Percentiles rank a stretch among this genome's conserved stretches.
Conservation (phyloP, 2,113 vertebrate species). For the Syrmaticus mikado region DNA sequence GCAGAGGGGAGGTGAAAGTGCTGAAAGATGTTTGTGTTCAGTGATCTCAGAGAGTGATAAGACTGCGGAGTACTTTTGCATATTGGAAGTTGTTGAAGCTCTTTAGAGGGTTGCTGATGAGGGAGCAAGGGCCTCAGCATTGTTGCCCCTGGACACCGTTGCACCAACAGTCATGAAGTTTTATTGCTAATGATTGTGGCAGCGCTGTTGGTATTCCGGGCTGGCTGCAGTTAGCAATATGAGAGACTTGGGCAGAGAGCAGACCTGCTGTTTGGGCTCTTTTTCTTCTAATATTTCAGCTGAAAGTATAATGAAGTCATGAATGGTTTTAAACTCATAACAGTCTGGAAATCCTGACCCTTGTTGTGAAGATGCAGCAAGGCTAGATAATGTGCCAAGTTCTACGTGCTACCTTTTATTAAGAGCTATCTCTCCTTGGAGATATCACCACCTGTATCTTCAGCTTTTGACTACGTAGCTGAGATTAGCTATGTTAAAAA, state of each 20-base stretch:
- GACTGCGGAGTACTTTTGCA: background rate
- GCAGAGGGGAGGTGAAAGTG: background rate
- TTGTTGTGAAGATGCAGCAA: background rate
- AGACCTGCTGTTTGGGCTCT: background rate
- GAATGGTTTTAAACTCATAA: background rate
- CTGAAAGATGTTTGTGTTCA: background rate
- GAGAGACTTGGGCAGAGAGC: background rate
- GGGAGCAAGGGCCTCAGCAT: background rate
- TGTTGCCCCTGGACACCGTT: constrained; percentile 61
- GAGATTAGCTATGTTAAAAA: constrained; percentile 1
- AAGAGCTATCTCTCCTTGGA: background rate
- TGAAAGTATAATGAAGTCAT: background rate
- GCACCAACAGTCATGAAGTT: constrained; percentile 45
- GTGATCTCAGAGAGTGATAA: background rate
- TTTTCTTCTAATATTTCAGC: constrained; percentile 5
- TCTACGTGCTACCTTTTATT: background rate
- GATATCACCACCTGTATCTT: background rate
- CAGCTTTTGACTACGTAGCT: background rate
- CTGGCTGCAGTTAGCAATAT: constrained; percentile 5
- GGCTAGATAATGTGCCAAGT: background rate
- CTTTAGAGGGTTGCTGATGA: background rate
- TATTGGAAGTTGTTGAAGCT: background rate
- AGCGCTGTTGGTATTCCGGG: constrained; percentile 30
- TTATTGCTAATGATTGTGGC: background rate
- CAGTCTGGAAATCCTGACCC: background rate